A percentile compares a stretch with the other conserved stretches of the same genome.
Conservation (phyloP, 2,113 vertebrate species). For the Aldabrachelys gigantea region DNA sequence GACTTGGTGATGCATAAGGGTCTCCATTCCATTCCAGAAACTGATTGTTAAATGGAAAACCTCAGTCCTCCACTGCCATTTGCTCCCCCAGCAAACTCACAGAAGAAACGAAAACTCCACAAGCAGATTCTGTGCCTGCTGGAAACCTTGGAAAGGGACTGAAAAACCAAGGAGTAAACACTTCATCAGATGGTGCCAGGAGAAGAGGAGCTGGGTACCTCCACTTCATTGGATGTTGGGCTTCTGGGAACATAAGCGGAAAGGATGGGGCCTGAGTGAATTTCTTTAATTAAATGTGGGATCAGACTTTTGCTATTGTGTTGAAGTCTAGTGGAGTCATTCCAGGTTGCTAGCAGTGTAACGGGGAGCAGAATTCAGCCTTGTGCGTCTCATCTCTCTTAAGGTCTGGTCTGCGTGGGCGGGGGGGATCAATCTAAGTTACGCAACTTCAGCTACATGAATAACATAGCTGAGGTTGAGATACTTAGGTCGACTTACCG, state of each 20-base stretch:
- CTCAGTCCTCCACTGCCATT: background rate
- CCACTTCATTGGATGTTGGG: background rate
- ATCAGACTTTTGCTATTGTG: background rate
- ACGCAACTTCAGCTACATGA: too few species aligned
- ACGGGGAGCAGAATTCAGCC: background rate
- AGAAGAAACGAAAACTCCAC: background rate
- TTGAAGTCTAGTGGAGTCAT: background rate
- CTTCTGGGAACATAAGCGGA: background rate
- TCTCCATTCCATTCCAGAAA: background rate
- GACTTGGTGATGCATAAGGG: background rate
- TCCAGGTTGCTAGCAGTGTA: background rate
- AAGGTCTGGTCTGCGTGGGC: too few species aligned
- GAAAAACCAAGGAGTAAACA: accelerated
- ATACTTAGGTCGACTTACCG: too few species aligned
- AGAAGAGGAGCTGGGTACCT: background rate
- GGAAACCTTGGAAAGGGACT: background rate
- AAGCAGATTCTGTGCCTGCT: background rate
- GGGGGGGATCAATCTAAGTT: too few species aligned
- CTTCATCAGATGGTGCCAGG: background rate
- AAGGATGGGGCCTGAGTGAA: background rate
- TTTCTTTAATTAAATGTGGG: background rate
- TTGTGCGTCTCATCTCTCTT: accelerated
- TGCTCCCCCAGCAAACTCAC: background rate
- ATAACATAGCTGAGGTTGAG: too few species aligned
- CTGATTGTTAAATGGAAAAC: background rate